Evolutionary conservation across 2,888 invertebrate species (phyloP).

Genomic region (Electrophaes corylata): DNA sequence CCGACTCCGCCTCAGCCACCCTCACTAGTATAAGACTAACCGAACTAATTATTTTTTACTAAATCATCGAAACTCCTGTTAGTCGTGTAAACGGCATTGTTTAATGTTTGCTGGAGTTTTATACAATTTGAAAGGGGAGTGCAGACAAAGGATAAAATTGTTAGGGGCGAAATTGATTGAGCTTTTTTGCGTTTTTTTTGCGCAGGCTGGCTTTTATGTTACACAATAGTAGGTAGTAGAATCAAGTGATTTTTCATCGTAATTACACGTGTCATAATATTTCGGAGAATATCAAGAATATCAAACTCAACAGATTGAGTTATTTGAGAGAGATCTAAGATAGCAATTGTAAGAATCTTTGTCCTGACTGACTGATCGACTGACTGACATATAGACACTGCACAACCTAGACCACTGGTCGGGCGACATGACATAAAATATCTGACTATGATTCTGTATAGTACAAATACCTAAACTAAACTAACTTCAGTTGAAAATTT

Average conservation of each 20-base stretch:
- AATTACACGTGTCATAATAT: slow-evolving; percentile 5
- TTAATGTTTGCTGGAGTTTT: slow-evolving; percentile 49
- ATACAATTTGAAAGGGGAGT: slow-evolving; percentile 40
- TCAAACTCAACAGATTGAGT: no score
- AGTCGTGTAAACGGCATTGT: slow-evolving; percentile 46
- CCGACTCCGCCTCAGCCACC: no score
- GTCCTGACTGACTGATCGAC: no score
- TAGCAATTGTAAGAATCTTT: no score
- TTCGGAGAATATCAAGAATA: background rate
- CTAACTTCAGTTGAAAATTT: no score
- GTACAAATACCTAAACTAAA: no score
- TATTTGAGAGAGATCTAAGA: background rate
- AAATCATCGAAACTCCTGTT: slow-evolving; percentile 58
- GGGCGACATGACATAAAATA: no score
- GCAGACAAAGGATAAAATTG: slow-evolving; percentile 35
- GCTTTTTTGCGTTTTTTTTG: slow-evolving; percentile 23
- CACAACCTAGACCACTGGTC: no score
- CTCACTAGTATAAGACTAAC: background rate
- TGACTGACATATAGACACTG: no score
- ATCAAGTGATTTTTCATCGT: slow-evolving; percentile 9
- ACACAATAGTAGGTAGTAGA: slow-evolving; percentile 9
- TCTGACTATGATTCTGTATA: no score
- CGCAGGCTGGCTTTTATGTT: slow-evolving; percentile 16
- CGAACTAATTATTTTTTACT: slow-evolving; percentile 49
- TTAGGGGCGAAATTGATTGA: slow-evolving; percentile 30